Base-by-base conservation (phyloP, 2,888 invertebrate species). In the Caenorhabditis becei region DNA sequence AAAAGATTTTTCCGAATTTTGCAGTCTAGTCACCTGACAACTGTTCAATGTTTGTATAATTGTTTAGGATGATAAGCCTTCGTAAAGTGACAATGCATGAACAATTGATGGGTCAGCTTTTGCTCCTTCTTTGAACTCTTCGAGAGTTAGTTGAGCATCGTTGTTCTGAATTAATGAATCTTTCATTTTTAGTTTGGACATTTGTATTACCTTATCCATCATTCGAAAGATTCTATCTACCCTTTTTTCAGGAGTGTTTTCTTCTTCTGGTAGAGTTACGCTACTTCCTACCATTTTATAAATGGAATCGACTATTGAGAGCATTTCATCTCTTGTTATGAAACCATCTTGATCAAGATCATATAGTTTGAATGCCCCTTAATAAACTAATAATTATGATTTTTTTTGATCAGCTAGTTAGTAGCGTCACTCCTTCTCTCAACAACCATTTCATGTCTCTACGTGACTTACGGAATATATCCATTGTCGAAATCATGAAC, bases 181-280 rank as follows among this genome's bases (percentile, higher is more conserved):
- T 63, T 32, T 2, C 41, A 53, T 47, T 65, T 53, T 23, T 10
- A n/a, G 23, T n/a, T n/a, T n/a, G n/a, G 18, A 26, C 14, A 24
- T 11, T 41, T 11, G 0, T 18, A 24, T 1, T 84, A 93, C 93
- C 91, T 93, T 97, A 93, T 98, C 98, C 97, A 97, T 96, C 92
- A 97, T 97, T 92, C 96, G 96, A 93, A 98, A 98, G 92, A 98
- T 98, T 93, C 97, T 96, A 93, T 97, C 97, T 84, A 97, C 97
- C 91, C 97, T 94, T 92, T 97, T 97, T 92, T 97, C 92, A 4
- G 93, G 92, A 4, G 92, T 91, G 59, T 89, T 91, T 63, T 91
- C 91, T 10, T 91, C 91, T 51, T 91, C 91, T 7, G 89, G 89
- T 26, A 91, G 66, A 51, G 86, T 86, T 4, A 91, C 89, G 61